Base-by-base conservation (phyloP, 2,113 vertebrate species). In the Maccullochella peelii region DNA sequence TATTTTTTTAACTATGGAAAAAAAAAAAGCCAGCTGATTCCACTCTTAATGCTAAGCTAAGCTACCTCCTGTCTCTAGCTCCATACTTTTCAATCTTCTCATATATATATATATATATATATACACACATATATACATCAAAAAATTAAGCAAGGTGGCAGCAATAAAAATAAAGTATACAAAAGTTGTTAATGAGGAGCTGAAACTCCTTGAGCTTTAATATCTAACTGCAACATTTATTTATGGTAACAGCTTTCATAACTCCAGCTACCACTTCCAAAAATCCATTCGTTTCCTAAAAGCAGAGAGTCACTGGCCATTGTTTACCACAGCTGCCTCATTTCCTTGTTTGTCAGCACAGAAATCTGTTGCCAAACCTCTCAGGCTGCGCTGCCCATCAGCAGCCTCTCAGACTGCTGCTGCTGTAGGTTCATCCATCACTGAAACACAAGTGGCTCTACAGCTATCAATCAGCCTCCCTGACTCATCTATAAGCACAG, bases 401-500 rank as follows among this genome's bases (percentile, higher is more conserved):
- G 68, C 73, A 69, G 75, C 70, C 78, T 20, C 27, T 62, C 80
- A 65, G 73, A 42, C 44, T 23, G 59, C 72, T 50, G 63, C 83
- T 23, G 75, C 67, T 82, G 79, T 5, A 76, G 71, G 52, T 76
- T 63, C 84, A 83, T 86, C 83, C 67, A 80, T 89, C 87, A 80
- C 71, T 0, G 23, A 8, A 80, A 20, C 83, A 55, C 58, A 7
- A 82, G 50, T 21, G 16, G 50, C 77, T 71, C 77, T 33, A 50
- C 80, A 77, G 86, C 78, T 25, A 68, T 82, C 88, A 77, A 55
- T 84, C 86, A 86, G 40, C 61, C 55, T 9, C 54, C 8, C 68
- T 18, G 55, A 71, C 52, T 63, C 8, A 2, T 12, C 71, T 14
- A 1, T 27, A 20, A 66, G 71, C 70, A 40, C 65, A 2, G 44